These are phyloP conservation scores for Rhinoderma darwinii DNA, from an alignment of 2,113 vertebrate genomes.

Conservation along the genomic window DNA sequence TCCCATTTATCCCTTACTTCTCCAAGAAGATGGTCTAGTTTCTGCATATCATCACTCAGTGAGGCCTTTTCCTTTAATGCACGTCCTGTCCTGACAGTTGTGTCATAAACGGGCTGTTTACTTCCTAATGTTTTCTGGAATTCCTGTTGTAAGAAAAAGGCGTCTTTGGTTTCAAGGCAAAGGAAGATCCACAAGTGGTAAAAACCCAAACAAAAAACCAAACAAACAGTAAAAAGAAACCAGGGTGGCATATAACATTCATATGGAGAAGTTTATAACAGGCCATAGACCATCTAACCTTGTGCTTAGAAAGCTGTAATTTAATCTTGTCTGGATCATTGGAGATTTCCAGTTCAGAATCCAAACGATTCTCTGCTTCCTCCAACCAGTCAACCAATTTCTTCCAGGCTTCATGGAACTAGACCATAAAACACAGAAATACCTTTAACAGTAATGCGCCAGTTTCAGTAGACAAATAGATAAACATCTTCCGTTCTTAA, in stretches of 20 bases:
- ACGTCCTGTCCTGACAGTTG: constrained; percentile 90
- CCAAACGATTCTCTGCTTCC: constrained; percentile 93
- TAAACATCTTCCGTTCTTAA: not conserved
- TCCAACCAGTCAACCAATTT: constrained; percentile 96
- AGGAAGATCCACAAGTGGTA: not conserved
- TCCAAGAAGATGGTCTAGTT: constrained; percentile 90
- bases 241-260: not conserved
- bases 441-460: too few relatives aligned
- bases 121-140: constrained; percentile 96
- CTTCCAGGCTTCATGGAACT: constrained; percentile 99
- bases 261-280: not conserved
- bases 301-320: constrained; percentile 93
- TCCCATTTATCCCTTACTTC: constrained; percentile 98
- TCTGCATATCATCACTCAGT: constrained; percentile 87
- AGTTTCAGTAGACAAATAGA: constrained; percentile 5
- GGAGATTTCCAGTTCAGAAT: constrained; percentile 96
- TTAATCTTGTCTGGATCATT: constrained; percentile 99
- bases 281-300: constrained; percentile 74
- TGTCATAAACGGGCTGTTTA: constrained; percentile 97
- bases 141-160: constrained; percentile 75
- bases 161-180: not conserved
- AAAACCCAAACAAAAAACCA: not conserved
- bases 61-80: constrained; percentile 93
- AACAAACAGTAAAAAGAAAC: not conserved
- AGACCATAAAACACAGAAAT: constrained; percentile 33